Evolutionary conservation across 64 coral and sea anemone species (phyloP).

Genomic region (Dendrophyllia cribrosa): DNA sequence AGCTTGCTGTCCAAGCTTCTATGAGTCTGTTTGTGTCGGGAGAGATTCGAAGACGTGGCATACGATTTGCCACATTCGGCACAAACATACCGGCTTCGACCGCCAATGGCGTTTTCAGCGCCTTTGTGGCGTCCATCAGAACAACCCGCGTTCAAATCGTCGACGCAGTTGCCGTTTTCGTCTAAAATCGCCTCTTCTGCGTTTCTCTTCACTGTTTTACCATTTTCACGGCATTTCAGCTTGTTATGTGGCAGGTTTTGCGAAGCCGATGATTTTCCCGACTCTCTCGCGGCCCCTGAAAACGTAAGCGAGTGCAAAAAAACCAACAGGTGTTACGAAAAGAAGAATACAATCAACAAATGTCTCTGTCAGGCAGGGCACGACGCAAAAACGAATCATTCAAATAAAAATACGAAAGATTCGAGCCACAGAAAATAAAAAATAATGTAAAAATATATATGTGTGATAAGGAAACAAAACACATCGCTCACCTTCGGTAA

Average conservation of each 20-base stretch:
- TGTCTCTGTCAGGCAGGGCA: constrained; percentile 33
- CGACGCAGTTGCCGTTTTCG: constrained; percentile 68
- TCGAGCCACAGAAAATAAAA: not conserved
- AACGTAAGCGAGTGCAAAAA: constrained; percentile 57
- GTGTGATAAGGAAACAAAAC: not conserved
- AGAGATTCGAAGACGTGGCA: constrained; percentile 98
- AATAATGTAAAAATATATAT: not conserved
- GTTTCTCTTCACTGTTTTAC: not conserved
- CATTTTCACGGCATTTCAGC: constrained; percentile 29
- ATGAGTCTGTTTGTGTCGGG: constrained; percentile 98
- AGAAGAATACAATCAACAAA: constrained; percentile 63
- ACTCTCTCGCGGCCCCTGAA: constrained; percentile 41
- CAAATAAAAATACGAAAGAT: not conserved
- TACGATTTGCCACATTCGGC: constrained; percentile 94
- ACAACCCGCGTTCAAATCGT: constrained; percentile 13
- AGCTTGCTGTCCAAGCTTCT: constrained; percentile 95
- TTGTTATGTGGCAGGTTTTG: not conserved
- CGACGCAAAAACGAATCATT: constrained; percentile 4
- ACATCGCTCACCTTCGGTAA: constrained; percentile 35
- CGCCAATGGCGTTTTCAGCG: constrained; percentile 30
- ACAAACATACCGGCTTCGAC: constrained; percentile 84
- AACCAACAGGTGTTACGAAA: constrained; percentile 50
- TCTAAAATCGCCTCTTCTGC: constrained; percentile 41
- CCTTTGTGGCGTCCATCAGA: constrained; percentile 57
- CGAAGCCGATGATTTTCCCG: constrained; percentile 31